Evolutionary conservation across 2,113 vertebrate genomes (phyloP), one percentile per base, ranked within the genome.

Genomic region (Chelonoidis abingdonii): DNA sequence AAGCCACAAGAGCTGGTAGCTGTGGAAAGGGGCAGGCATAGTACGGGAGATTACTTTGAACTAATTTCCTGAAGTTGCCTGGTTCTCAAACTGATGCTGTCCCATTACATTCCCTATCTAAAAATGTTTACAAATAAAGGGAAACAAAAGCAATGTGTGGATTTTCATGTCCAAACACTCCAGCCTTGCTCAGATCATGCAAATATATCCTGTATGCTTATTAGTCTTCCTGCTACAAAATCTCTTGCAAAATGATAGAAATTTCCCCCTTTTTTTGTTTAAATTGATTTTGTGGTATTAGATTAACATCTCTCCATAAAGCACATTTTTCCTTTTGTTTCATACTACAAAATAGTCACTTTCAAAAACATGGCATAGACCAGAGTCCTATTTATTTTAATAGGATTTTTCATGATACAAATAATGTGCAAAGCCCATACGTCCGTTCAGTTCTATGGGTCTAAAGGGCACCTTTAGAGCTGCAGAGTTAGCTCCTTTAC

Each of bases 401-500:
- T 38, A 27, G n/a, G 75, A 24, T 83, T 92, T 96, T 95, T 85
- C 91, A 69, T 0, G 1, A 47, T 53, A 53, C 50, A 75, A 87
- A 76, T 85, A 29, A 72, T 62, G 82, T 22, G 81, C 72, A 87
- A 27, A 72, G 78, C 91, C 84, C 89, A 57, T 87, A 87, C 5
- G 2, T 59, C 21, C 76, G 21, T 59, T 75, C 81, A 44, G 84
- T 83, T 76, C 89, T 76, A 65, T 27, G 0, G 80, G 83, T 94
- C 1, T 4, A 82, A 94, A 94, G 54, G 49, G 87, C 87, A 89
- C 89, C 93, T 76, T 79, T 54, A 65, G 27, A 53, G n/a, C n/a
- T 92, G 83, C 7, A 93, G 85, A 41, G 75, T 92, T 96, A 91
- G 93, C 90, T 95, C 90, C 92, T 90, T 94, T 89, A 38, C 90